phyloP scores from a whole-genome alignment of 1,140 invertebrate species.

The Hylaeus anthracinus region DNA sequence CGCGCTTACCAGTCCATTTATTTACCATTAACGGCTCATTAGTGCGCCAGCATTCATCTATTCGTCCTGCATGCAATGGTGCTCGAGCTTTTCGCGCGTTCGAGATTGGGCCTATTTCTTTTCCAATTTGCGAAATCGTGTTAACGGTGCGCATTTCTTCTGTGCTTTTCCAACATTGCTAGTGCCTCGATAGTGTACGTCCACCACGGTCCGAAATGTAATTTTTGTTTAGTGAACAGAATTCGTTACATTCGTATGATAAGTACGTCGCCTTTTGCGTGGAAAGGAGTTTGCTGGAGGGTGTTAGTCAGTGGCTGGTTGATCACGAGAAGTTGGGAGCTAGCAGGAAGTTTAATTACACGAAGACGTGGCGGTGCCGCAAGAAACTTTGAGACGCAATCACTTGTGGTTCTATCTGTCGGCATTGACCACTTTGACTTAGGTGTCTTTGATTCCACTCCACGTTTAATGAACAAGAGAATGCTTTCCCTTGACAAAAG shows the following conservation, averaged over 20 bases:
- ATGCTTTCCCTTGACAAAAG: not conserved
- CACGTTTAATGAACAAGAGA: not conserved
- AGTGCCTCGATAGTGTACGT: too few relatives aligned
- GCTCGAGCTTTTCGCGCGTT: conserved; percentile 48
- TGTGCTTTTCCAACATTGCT: not conserved
- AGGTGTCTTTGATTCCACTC: not conserved
- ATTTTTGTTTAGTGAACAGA: too few relatives aligned
- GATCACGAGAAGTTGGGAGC: conserved; percentile 36
- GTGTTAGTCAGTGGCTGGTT: conserved; percentile 43
- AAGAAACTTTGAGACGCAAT: conserved; percentile 38
- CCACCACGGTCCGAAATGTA: too few relatives aligned
- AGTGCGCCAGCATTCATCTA: conserved; percentile 62
- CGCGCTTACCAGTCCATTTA: conserved; percentile 72
- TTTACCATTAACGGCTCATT: conserved; percentile 78
- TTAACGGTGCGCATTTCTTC: conserved; percentile 14
- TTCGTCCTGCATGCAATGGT: conserved; percentile 30
- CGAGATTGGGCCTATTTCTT: conserved; percentile 24
- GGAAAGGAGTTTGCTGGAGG: conserved; percentile 41
- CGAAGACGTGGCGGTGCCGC: conserved; percentile 35
- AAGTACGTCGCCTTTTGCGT: conserved; percentile 25
- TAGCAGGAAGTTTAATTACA: conserved; percentile 58
- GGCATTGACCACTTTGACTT: conserved; percentile 16
- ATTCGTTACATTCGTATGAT: not conserved
- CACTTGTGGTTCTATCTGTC: not conserved
- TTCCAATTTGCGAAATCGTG: conserved; percentile 15